Conservation (phyloP, 2,113 vertebrate genomes). For the Daubentonia madagascariensis region DNA sequence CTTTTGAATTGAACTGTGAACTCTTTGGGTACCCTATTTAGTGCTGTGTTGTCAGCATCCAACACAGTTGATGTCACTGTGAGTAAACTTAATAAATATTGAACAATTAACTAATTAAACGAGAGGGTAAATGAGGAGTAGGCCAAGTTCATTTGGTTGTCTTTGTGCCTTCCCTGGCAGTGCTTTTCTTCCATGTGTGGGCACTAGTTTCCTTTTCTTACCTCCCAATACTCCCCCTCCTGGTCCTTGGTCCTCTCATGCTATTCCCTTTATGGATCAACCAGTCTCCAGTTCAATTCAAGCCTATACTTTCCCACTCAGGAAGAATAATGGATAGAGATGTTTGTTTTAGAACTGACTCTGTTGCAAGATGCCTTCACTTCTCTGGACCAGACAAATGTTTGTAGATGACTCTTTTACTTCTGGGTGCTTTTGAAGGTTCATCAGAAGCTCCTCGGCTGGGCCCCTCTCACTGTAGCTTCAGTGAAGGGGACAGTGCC, state of each 20-base stretch:
- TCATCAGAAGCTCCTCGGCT: neutral
- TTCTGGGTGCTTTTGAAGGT: neutral
- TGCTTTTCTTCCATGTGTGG: neutral
- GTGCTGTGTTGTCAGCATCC: neutral
- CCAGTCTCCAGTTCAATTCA: neutral
- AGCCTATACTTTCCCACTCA: neutral
- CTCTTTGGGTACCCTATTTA: neutral
- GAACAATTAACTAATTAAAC: neutral
- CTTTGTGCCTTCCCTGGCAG: neutral
- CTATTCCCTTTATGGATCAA: neutral
- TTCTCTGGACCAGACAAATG: neutral
- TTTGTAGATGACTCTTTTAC: neutral
- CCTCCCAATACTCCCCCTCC: neutral
- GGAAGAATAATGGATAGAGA: no score
- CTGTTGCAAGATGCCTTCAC: neutral
- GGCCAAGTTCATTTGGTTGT: no score
- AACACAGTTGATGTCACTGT: neutral
- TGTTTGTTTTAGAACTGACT: neutral
- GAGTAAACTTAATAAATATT: neutral
- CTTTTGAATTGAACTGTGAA: neutral
- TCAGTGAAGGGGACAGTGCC: neutral
- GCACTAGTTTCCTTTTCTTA: neutral
- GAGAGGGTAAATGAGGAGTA: no score
- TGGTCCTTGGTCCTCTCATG: neutral
- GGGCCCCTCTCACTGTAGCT: neutral